These are phyloP conservation scores for Lasiommata megera DNA, from an alignment of 2,888 invertebrate genomes.

Conservation along the genomic window DNA sequence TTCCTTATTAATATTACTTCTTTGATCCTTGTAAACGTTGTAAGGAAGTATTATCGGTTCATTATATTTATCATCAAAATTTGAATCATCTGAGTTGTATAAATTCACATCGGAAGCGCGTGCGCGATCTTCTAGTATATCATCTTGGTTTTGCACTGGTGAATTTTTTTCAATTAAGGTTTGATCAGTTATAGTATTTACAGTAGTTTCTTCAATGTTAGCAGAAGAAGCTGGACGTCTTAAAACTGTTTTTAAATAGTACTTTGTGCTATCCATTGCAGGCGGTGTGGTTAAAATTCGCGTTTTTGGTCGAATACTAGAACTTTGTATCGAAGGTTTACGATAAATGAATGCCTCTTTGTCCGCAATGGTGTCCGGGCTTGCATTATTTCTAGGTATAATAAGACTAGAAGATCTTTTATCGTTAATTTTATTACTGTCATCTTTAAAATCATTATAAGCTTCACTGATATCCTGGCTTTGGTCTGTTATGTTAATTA, in stretches of 20 bases:
- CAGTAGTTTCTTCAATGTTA: conserved; percentile 45
- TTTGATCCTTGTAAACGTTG: conserved; percentile 38
- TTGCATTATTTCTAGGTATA: conserved; percentile 48
- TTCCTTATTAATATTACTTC: conserved; percentile 39
- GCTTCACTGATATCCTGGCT: not conserved
- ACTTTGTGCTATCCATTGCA: conserved; percentile 48
- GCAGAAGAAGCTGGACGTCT: conserved; percentile 57
- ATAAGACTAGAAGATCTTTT: conserved; percentile 42
- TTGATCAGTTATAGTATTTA: conserved; percentile 51
- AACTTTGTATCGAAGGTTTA: conserved; percentile 38
- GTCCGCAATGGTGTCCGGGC: conserved; percentile 43
- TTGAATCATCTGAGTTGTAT: conserved; percentile 6
- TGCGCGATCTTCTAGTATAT: conserved; percentile 1
- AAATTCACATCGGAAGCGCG: conserved; percentile 21
- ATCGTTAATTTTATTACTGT: conserved; percentile 34
- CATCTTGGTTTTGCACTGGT: conserved; percentile 39
- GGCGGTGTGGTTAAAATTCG: conserved; percentile 37
- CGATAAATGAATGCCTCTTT: conserved; percentile 50
- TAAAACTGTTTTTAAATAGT: conserved; percentile 58
- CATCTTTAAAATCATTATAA: conserved; percentile 32
- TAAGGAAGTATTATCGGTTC: conserved; percentile 77
- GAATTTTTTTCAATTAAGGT: conserved; percentile 46
- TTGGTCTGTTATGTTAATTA: conserved; percentile 47
- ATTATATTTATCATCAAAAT: conserved; percentile 35
- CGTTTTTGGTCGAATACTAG: conserved; percentile 39